Conservation (phyloP, 1,140 invertebrate species). For the Lordiphosa mommai region DNA sequence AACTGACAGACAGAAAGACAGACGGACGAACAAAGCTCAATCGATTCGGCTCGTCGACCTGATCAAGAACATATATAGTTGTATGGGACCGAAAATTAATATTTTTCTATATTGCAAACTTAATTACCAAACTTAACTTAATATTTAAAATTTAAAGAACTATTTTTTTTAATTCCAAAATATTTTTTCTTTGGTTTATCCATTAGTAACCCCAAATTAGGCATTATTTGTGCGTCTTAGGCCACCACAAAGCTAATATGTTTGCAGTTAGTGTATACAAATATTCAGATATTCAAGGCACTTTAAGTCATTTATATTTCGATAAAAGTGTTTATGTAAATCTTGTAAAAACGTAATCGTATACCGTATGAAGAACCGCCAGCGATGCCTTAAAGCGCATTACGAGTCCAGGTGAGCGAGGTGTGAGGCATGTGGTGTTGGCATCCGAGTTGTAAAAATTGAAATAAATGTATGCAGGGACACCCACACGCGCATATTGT, state of each 20-base stretch:
- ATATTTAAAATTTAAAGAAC: too few species aligned
- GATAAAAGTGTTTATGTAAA: conserved; percentile 74
- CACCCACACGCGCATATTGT: conserved; percentile 39
- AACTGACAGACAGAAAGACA: too few species aligned
- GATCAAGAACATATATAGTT: too few species aligned
- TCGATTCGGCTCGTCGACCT: too few species aligned
- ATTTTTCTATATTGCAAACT: too few species aligned
- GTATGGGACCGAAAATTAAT: too few species aligned
- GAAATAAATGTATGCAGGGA: conserved; percentile 67
- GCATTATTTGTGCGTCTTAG: too few species aligned
- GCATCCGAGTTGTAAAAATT: conserved; percentile 62
- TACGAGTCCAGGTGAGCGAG: conserved; percentile 11
- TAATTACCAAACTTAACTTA: too few species aligned
- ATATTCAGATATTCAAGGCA: conserved; percentile 44
- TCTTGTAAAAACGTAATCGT: conserved; percentile 55
- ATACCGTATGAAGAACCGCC: conserved; percentile 35
- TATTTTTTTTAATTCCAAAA: too few species aligned
- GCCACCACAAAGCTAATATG: neutral
- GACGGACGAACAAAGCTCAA: too few species aligned
- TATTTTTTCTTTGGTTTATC: too few species aligned
- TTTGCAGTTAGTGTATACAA: conserved; percentile 10
- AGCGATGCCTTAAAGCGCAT: conserved; percentile 46
- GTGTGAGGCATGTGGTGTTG: conserved; percentile 13
- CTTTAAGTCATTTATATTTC: conserved; percentile 72
- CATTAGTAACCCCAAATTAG: too few species aligned